A percentile compares a stretch with the other conserved stretches of the same genome.
Evolutionary conservation across 2,113 vertebrate species (phyloP).

Genomic region (Tringa solitaria): DNA sequence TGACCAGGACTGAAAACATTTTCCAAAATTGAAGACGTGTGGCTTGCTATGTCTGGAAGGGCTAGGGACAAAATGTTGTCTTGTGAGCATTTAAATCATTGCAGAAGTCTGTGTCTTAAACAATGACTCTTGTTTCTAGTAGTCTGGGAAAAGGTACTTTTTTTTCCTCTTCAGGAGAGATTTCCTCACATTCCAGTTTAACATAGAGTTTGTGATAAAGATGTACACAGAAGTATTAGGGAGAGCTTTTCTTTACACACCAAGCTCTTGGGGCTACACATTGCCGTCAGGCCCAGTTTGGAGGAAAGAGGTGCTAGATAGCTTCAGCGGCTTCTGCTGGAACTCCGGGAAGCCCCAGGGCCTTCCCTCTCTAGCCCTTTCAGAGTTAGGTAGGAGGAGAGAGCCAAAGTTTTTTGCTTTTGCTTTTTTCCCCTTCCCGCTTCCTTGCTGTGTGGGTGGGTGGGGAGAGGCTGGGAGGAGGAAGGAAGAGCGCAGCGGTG

Average conservation of each 20-base stretch:
- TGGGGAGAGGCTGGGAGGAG: not conserved
- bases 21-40: not conserved
- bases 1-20: not conserved
- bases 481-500: not conserved
- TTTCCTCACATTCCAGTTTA: not conserved
- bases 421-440: not conserved
- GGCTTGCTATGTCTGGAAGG: not conserved
- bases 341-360: not conserved
- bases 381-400: not conserved
- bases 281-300: not conserved
- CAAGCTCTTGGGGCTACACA: not conserved
- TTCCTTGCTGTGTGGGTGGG: not conserved
- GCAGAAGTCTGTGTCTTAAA: not conserved
- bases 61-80: not conserved
- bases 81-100: not conserved
- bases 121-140: not conserved
- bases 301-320: not conserved
- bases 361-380: not conserved
- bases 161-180: not conserved
- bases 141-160: not conserved
- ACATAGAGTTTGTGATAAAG: not conserved
- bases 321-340: not conserved
- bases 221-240: not conserved
- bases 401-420: not conserved
- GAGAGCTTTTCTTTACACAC: not conserved